A percentile compares a stretch with the other conserved stretches of the same genome.
Conservation (phyloP, 1,140 invertebrate species). For the Drosophila rufa region DNA sequence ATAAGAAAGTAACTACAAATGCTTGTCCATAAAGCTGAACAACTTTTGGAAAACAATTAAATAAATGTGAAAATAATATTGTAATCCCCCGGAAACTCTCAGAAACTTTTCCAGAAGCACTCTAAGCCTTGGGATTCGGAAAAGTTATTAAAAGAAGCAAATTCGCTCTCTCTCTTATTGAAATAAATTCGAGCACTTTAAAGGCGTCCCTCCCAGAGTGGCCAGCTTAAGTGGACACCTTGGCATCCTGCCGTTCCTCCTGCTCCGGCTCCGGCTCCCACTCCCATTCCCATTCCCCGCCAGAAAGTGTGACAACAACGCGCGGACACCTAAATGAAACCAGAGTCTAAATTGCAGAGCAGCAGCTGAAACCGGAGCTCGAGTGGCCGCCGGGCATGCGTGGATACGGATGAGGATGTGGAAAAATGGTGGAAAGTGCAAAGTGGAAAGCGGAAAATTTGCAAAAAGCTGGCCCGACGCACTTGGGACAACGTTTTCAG, state of each 20-base stretch:
- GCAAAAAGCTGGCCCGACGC: constrained; percentile 1
- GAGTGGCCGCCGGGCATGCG: constrained; percentile 27
- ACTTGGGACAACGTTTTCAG: constrained; percentile 25
- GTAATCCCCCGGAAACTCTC: neutral
- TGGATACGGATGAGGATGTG: constrained; percentile 14
- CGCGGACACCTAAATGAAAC: constrained; percentile 37
- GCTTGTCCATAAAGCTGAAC: too few relatives aligned
- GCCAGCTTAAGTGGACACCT: constrained; percentile 6
- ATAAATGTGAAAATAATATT: constrained; percentile 1
- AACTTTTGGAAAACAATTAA: neutral
- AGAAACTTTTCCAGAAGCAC: neutral
- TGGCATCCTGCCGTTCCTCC: neutral
- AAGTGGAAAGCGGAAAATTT: constrained; percentile 13
- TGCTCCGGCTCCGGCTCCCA: neutral
- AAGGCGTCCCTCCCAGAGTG: neutral
- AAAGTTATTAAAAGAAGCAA: constrained; percentile 13
- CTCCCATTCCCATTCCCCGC: neutral
- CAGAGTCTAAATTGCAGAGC: constrained; percentile 37
- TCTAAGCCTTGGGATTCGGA: neutral
- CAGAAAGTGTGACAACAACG: constrained; percentile 21
- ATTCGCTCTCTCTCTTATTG: neutral
- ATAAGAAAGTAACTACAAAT: neutral
- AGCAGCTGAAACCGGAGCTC: constrained; percentile 29
- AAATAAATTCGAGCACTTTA: constrained; percentile 13
- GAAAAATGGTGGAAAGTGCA: constrained; percentile 18